Evolutionary conservation across 2,797 vertebrate genomes (phyloP).

Genomic region (Notoglanidium macrostoma): DNA sequence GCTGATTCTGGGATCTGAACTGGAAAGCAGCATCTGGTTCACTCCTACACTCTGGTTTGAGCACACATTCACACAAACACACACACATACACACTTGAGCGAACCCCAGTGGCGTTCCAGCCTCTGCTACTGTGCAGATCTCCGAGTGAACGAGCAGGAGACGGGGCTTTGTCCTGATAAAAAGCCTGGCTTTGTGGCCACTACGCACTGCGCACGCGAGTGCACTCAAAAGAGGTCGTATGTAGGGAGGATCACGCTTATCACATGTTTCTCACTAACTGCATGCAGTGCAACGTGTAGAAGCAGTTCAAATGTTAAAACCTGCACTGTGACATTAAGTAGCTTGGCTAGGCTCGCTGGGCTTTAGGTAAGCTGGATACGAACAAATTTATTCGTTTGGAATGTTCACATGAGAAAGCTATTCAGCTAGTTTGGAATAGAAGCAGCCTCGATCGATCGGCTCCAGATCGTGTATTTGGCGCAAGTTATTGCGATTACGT

Average conservation of each 20-base stretch:
- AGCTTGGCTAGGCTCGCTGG: background rate
- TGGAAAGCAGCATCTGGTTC: conserved; percentile 60
- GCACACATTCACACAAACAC: conserved; percentile 45
- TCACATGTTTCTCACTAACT: conserved; percentile 60
- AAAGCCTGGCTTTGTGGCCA: conserved; percentile 68
- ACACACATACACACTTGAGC: conserved; percentile 51
- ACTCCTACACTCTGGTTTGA: conserved; percentile 42
- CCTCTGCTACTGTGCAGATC: conserved; percentile 42
- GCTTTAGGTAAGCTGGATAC: background rate
- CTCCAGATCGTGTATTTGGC: background rate
- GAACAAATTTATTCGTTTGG: background rate
- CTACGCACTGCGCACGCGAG: conserved; percentile 67
- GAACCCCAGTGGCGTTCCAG: conserved; percentile 52
- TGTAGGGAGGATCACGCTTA: conserved; percentile 63
- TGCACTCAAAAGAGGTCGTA: conserved; percentile 54
- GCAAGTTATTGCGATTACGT: background rate
- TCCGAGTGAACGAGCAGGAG: conserved; percentile 31
- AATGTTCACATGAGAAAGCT: background rate
- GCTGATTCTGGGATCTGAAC: conserved; percentile 57
- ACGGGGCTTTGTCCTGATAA: conserved; percentile 56
- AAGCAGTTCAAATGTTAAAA: background rate
- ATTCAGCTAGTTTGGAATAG: background rate
- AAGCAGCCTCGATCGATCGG: fast-evolving
- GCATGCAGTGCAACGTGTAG: background rate
- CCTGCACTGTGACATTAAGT: background rate